A percentile compares a stretch with the other conserved stretches of the same genome.
phyloP scores from a whole-genome alignment of 2,888 invertebrate species.

The Thecocarcelia acutangulata region DNA sequence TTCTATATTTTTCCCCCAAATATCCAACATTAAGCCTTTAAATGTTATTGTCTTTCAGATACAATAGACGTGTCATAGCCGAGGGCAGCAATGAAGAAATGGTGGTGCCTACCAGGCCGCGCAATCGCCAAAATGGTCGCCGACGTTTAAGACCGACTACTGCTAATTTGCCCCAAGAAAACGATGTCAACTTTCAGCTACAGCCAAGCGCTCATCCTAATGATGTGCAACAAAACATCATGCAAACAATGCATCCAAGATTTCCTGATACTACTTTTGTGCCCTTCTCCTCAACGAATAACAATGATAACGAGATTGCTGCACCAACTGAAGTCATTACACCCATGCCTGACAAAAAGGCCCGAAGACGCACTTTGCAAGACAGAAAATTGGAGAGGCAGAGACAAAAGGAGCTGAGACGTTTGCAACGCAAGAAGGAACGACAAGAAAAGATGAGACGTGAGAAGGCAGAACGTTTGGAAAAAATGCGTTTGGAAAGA shows the following conservation, averaged over 20 bases:
- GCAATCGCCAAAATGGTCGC: conserved; percentile 64
- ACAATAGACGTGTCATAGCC: conserved; percentile 76
- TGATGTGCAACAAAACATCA: conserved; percentile 62
- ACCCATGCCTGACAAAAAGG: conserved; percentile 43
- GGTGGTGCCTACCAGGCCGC: conserved; percentile 72
- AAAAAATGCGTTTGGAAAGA: conserved; percentile 70
- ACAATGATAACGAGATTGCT: conserved; percentile 71
- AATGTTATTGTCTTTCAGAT: conserved; percentile 70
- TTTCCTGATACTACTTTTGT: conserved; percentile 51
- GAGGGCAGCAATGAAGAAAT: conserved; percentile 77
- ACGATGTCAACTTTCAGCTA: conserved; percentile 73
- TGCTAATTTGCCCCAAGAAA: conserved; percentile 67
- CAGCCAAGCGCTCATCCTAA: conserved; percentile 68
- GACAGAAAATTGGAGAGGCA: conserved; percentile 76
- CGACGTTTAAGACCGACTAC: conserved; percentile 61
- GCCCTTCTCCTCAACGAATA: conserved; percentile 47
- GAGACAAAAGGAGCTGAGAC: conserved; percentile 74
- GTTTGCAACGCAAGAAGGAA: conserved; percentile 73
- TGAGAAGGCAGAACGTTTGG: conserved; percentile 70
- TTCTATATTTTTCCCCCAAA: neutral
- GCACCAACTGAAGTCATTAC: conserved; percentile 51
- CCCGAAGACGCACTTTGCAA: conserved; percentile 72
- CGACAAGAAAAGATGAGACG: conserved; percentile 72
- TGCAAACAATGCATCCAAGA: conserved; percentile 64
- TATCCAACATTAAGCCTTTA: neutral